phyloP scores from a whole-genome alignment of 2,113 vertebrate genomes.

The Lipophrys pholis region DNA sequence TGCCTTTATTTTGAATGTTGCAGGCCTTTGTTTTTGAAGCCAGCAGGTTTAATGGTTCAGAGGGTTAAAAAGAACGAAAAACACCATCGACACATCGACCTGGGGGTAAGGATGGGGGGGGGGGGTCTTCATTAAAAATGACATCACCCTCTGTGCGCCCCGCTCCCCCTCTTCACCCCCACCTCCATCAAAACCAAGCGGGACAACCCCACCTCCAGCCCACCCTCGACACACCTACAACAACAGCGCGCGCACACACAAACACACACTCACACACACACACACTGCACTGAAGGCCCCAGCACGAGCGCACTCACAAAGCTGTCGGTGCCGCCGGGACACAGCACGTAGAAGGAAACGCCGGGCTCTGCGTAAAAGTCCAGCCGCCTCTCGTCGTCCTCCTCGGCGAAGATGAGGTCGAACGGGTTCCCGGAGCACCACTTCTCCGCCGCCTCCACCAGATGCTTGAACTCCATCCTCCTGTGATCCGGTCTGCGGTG shows the following conservation, averaged over 20 bases:
- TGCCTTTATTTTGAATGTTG: constrained; percentile 59
- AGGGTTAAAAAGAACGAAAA: constrained; percentile 1
- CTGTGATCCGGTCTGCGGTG: constrained; percentile 52
- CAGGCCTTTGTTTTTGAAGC: constrained; percentile 34
- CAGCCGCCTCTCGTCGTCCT: constrained; percentile 93
- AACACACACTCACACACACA: not conserved
- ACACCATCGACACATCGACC: constrained; percentile 12
- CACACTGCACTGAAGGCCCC: constrained; percentile 34
- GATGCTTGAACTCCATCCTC: constrained; percentile 95
- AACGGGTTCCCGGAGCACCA: constrained; percentile 96
- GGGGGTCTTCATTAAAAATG: constrained; percentile 61
- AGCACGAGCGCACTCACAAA: constrained; percentile 88
- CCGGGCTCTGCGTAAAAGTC: constrained; percentile 98
- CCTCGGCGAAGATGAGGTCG: constrained; percentile 95
- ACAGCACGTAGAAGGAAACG: constrained; percentile 96
- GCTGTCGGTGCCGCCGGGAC: constrained; percentile 93
- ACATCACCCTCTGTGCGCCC: constrained; percentile 71
- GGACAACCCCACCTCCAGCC: constrained; percentile 50
- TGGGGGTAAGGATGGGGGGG: not conserved
- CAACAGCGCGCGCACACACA: constrained; percentile 16
- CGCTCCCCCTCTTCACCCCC: not conserved
- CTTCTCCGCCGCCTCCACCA: constrained; percentile 95
- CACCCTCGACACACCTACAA: constrained; percentile 55
- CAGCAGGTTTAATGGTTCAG: constrained; percentile 6
- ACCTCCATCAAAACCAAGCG: constrained; percentile 39